phyloP scores from a whole-genome alignment of 2,113 vertebrate genomes.

The Microtus richardsoni region DNA sequence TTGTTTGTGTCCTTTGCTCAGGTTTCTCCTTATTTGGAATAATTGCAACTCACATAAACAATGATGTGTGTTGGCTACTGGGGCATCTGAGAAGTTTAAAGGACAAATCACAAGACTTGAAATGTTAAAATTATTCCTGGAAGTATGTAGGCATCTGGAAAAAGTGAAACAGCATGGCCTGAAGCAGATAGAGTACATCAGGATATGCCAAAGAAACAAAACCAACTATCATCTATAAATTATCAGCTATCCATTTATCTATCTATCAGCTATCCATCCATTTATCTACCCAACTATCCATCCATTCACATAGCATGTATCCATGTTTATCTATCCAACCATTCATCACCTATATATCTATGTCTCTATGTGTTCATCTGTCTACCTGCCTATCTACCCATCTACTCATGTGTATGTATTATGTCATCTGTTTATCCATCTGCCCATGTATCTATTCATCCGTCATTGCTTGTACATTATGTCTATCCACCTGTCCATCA shows the following conservation, averaged over 20 bases:
- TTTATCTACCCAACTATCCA: neutral
- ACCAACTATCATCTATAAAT: no score
- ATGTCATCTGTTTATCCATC: neutral
- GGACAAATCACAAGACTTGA: neutral
- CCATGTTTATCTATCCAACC: neutral
- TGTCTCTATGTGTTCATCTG: neutral
- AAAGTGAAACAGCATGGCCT: no score
- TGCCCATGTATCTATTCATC: neutral
- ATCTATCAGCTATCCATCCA: neutral
- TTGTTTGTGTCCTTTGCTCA: neutral
- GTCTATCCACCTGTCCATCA: neutral
- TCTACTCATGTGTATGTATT: no score
- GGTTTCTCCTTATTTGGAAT: neutral
- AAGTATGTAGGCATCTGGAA: neutral
- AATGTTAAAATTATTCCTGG: neutral
- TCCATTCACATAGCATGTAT: neutral
- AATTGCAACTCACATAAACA: conserved; percentile 14
- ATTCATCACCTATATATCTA: neutral
- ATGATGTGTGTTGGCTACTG: neutral
- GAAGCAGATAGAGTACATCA: neutral
- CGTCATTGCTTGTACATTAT: no score
- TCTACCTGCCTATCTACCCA: neutral
- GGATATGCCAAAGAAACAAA: neutral
- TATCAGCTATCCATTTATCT: neutral
- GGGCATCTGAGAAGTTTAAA: neutral